Percentiles rank a stretch among this genome's conserved stretches.
Evolutionary conservation across 2,113 vertebrate genomes (phyloP).

Genomic region (rabbit (Oryctolagus cuniculus)): mOryCun1.1 NC_091441.1:13997501-13998000

Average conservation of each 20-base stretch:
- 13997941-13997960: fast-evolving
- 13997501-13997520: not conserved
- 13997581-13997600: not conserved
- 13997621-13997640: not conserved
- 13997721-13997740: not conserved
- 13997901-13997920: not conserved
- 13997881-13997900: not conserved
- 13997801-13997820: not conserved
- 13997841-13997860: not conserved
- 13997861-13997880: not conserved
- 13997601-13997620: not conserved
- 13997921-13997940: not conserved
- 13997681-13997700: not conserved
- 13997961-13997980: not conserved
- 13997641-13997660: not conserved
- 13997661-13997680: not conserved
- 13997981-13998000: not conserved
- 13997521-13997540: not conserved
- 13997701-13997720: not conserved
- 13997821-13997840: not conserved
- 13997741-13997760: not conserved
- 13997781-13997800: not conserved
- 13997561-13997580: not conserved
- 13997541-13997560: not conserved
- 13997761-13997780: not conserved